Conservation (phyloP, 1,140 invertebrate genomes). For the Eciton burchellii region DNA sequence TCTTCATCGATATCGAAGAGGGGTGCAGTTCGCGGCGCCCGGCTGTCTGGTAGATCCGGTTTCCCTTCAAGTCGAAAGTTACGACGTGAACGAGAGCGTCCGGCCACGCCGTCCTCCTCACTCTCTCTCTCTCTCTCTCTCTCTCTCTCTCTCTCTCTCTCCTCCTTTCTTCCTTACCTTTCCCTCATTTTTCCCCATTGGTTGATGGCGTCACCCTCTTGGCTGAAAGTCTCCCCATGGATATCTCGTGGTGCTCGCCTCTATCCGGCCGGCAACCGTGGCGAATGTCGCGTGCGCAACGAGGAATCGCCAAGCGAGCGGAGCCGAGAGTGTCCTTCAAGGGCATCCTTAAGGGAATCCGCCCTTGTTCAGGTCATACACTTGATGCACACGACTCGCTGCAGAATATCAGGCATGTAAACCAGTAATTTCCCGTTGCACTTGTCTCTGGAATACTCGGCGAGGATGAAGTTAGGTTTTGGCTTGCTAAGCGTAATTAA, state of each 20-base stretch:
- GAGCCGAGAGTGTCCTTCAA: constrained; percentile 58
- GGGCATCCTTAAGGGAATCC: constrained; percentile 42
- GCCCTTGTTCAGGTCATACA: constrained; percentile 17
- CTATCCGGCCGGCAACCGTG: constrained; percentile 27
- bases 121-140: constrained; percentile 1
- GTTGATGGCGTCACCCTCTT: constrained; percentile 4
- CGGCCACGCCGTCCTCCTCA: constrained; percentile 42
- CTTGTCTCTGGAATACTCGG: constrained; percentile 15
- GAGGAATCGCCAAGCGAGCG: constrained; percentile 53
- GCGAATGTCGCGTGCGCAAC: constrained; percentile 72
- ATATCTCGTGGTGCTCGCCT: constrained; percentile 24
- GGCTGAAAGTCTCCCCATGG: constrained; percentile 14
- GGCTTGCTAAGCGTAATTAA: constrained; percentile 25
- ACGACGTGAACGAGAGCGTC: constrained; percentile 68
- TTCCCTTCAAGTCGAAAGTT: constrained; percentile 77
- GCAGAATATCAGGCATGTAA: constrained; percentile 68
- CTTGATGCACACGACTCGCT: constrained; percentile 63
- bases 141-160: constrained; percentile 1
- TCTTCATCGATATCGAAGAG: constrained; percentile 59
- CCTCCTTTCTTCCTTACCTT: constrained; percentile 23
- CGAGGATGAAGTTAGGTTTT: constrained; percentile 70
- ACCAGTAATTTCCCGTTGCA: constrained; percentile 70
- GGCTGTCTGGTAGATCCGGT: constrained; percentile 81
- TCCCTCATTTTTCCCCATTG: neutral
- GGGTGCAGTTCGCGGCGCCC: constrained; percentile 79